Percentiles rank a stretch among this genome's conserved stretches.
Evolutionary conservation across 92 coral and sea anemone species (phyloP).

Genomic region (Epizoanthus scotinus): DNA sequence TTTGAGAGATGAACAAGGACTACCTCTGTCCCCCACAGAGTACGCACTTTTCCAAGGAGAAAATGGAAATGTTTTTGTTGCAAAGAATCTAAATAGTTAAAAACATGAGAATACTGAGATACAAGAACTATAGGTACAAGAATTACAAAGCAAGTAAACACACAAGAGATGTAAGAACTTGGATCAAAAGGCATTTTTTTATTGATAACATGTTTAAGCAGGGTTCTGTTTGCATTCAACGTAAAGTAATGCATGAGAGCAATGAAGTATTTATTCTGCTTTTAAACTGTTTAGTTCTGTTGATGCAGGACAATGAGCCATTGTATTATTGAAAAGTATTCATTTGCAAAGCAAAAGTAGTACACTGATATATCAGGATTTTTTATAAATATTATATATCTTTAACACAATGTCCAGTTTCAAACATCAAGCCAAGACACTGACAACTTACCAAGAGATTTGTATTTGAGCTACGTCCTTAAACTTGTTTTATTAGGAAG

Average conservation of each 20-base stretch:
- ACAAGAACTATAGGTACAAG: background rate
- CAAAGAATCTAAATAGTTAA: constrained; percentile 52
- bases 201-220: background rate
- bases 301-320: background rate
- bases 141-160: background rate
- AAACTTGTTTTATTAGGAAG: too few species aligned
- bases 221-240: background rate
- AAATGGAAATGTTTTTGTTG: constrained; percentile 76
- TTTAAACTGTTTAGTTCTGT: background rate
- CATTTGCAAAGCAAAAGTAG: background rate
- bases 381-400: background rate
- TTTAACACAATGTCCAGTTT: background rate
- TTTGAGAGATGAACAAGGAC: constrained; percentile 73
- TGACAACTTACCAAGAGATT: too few species aligned
- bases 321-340: background rate
- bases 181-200: background rate
- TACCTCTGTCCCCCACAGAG: constrained; percentile 70
- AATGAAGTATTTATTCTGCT: background rate
- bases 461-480: too few species aligned
- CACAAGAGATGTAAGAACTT: background rate
- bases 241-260: background rate
- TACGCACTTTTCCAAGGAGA: constrained; percentile 81
- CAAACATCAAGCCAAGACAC: background rate
- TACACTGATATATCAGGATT: background rate
- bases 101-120: background rate